Evolutionary conservation across 2,888 invertebrate species (phyloP), one percentile per base, ranked within the genome.

Genomic region (Linnaemya vulpina): DNA sequence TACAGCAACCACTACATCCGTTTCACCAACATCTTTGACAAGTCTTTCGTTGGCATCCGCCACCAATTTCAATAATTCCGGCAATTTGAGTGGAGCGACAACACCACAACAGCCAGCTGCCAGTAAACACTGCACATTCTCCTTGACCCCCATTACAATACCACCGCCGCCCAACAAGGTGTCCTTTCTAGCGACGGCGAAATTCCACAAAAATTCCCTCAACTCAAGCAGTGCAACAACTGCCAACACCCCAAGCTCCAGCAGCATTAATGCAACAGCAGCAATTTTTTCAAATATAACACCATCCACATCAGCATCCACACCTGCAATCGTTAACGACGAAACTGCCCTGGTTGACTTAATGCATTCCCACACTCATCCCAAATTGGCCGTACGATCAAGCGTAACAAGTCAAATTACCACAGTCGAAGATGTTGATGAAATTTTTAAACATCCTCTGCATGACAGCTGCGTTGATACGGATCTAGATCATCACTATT

Each of bases 91-190:
- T 74, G 90, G 87, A 0, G 87, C 88, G 63, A 89, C 88, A 5
- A 88, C 89, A 1, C 89, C 90, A 0, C 46, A 89, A 30, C 88
- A 76, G 30, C 70, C 75, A 9, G 55, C 85, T 65, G 87, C 86
- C 22, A 63, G 86, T 10, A 92, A 92, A 84, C 92, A 92, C 75
- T 91, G 91, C 78, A 91, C 90, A 55, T 92, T 92, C 86, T 90
- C 91, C 10, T 79, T 91, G 60, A 89, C 90, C 4, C 89, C 92
- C 25, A 90, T 89, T 79, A 89, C 89, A 9, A 89, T 90, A 82
- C 90, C 90, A 8, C 87, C 89, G 86, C 74, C 90, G 78, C 74
- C 87, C 43, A 84, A 82, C 60, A 87, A 88, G 73, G 75, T 86
- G 1, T 87, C 87, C 9, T 87, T 87, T 63, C 74, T 87, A n/a